These are phyloP conservation scores for Glossophaga mutica DNA, from an alignment of 2,797 vertebrate species.

Conservation along the genomic window DNA sequence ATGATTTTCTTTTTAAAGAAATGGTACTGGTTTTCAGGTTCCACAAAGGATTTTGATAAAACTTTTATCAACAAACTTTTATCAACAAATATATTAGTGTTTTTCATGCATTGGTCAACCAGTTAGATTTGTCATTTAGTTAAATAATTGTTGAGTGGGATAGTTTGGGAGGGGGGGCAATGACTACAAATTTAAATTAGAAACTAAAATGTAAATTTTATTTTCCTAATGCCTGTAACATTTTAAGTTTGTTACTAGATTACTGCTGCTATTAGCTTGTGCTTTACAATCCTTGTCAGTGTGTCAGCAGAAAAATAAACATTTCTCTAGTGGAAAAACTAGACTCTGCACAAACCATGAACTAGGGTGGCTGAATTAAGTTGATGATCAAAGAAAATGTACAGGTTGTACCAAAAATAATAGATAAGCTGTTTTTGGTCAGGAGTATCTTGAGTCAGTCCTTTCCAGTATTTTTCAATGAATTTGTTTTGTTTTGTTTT, in stretches of 20 bases:
- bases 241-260: slow-evolving; percentile 3
- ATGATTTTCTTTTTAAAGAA: background rate
- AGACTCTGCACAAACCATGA: background rate
- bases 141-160: background rate
- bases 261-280: background rate
- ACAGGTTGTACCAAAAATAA: background rate
- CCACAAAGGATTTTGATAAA: background rate
- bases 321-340: background rate
- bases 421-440: background rate
- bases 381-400: slow-evolving; percentile 7
- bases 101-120: background rate
- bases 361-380: background rate
- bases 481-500: background rate
- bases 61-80: background rate
- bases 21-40: background rate
- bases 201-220: background rate
- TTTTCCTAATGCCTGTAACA: background rate
- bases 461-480: background rate
- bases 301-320: slow-evolving; percentile 17
- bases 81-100: background rate
- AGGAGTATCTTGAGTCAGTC: background rate
- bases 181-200: background rate
- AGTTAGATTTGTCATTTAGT: slow-evolving; percentile 3
- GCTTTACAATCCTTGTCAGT: slow-evolving; percentile 2
- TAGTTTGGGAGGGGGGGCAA: background rate